Base-by-base conservation (phyloP, 2,888 invertebrate species). In the Uropetala carovei region DNA sequence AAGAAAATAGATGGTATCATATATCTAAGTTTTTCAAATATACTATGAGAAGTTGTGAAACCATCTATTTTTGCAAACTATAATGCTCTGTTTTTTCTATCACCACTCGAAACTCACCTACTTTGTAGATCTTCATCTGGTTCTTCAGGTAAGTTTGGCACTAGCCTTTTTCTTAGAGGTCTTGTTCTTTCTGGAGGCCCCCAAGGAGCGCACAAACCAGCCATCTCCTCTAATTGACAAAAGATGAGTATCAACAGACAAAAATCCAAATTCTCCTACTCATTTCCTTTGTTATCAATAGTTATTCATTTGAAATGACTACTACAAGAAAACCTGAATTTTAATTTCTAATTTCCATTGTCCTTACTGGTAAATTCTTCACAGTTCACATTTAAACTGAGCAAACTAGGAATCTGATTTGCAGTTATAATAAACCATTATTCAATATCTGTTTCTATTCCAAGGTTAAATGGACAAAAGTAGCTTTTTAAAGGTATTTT, bases 171-270 rank as follows among this genome's bases (percentile, higher is more conserved):
- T 56, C 82, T 27, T 22, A 92, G 57, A 30, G 93, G 89, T 59
- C 86, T 91, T 60, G 89, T 22, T 82, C 92, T 83, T 58, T 68
- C 86, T 57, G 57, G 57, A 91, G 96, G 95, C 92, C 97, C 97
- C 97, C 98, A 98, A 92, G 97, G 98, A 94, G 97, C 96, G 94
- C 97, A 97, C 94, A 98, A 96, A 93, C 97, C 97, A 93, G 97
- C 97, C 95, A 98, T 96, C 96, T 98, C 98, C 95, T 98, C 98
- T 98, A 95, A 91, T 96, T 96, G 93, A 93, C 93, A 93, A 93
- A 81, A 93, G 86, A 86, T 9, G 64, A 92, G 13, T 91, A 18
- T 57, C 81, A 85, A 93, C 59, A 86, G 91, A 85, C 58, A 85
- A 60, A 64, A 85, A 43, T 43, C 43, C 43, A 43, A 30, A 14